Evolutionary conservation across 2,888 invertebrate genomes (phyloP).

Genomic region (Tetragnatha montana): DNA sequence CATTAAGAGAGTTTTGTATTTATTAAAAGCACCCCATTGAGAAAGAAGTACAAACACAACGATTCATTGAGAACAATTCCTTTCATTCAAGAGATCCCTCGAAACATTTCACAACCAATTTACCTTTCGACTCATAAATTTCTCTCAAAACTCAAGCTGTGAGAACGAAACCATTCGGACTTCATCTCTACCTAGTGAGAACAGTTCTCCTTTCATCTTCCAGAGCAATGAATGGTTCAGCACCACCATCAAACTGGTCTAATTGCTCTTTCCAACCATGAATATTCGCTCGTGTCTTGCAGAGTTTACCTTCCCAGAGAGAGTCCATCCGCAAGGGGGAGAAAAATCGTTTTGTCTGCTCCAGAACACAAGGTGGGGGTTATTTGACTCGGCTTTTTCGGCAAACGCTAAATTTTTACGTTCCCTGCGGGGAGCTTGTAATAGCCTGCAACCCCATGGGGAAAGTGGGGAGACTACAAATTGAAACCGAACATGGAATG

Average conservation of each 20-base stretch:
- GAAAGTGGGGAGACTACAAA: conserved; percentile 22
- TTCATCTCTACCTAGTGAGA: neutral
- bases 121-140: too few relatives aligned
- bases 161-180: neutral
- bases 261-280: conserved; percentile 6
- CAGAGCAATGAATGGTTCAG: neutral
- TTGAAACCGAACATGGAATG: conserved; percentile 27
- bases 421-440: conserved; percentile 33
- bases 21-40: too few relatives aligned
- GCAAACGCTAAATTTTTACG: conserved; percentile 35
- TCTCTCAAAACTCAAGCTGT: neutral
- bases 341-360: conserved; percentile 38
- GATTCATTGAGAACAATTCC: too few relatives aligned
- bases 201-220: neutral
- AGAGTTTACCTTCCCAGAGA: conserved; percentile 1
- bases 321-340: neutral
- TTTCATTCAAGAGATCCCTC: too few relatives aligned
- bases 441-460: conserved; percentile 19
- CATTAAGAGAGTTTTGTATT: too few relatives aligned
- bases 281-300: neutral
- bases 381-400: conserved; percentile 16
- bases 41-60: too few relatives aligned
- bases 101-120: too few relatives aligned
- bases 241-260: neutral
- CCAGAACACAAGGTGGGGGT: conserved; percentile 16